phyloP scores from a whole-genome alignment of 2,113 vertebrate genomes.

The Trinectes maculatus region DNA sequence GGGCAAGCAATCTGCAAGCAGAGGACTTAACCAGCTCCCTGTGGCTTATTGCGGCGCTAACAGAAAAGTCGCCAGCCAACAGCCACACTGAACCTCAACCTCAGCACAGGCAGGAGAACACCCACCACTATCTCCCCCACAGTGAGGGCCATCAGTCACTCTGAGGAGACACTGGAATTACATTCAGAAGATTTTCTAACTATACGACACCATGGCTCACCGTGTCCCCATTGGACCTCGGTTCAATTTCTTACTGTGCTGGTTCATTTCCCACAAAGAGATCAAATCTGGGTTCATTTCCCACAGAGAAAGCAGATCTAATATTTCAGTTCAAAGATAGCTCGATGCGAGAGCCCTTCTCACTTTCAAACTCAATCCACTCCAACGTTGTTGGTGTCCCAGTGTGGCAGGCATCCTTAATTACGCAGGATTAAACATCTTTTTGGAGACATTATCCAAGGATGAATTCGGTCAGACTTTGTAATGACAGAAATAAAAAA shows the following conservation, averaged over 20 bases:
- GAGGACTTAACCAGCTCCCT: conserved; percentile 77
- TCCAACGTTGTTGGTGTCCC: conserved; percentile 22
- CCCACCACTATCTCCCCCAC: conserved; percentile 3
- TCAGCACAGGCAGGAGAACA: conserved; percentile 32
- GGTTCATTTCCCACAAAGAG: conserved; percentile 39
- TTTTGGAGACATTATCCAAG: conserved; percentile 43
- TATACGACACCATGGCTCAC: not conserved
- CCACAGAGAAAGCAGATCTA: conserved; percentile 33
- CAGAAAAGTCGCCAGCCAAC: conserved; percentile 57
- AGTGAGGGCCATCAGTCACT: conserved; percentile 16
- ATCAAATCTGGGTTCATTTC: conserved; percentile 40
- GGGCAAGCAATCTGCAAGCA: conserved; percentile 73
- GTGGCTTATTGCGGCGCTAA: conserved; percentile 63
- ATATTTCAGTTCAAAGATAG: conserved; percentile 49
- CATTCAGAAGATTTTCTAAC: conserved; percentile 12
- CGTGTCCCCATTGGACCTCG: not conserved
- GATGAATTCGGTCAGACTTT: conserved; percentile 16
- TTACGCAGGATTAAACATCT: conserved; percentile 43
- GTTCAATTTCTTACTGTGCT: conserved; percentile 22
- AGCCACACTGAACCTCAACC: conserved; percentile 20
- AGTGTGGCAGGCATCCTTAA: conserved; percentile 36
- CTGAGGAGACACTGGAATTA: conserved; percentile 14
- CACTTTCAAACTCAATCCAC: conserved; percentile 42
- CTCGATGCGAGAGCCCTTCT: conserved; percentile 35
- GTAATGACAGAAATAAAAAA: not conserved